Evolutionary conservation across 2,888 invertebrate species (phyloP).

Genomic region (Lasiommata megera): DNA sequence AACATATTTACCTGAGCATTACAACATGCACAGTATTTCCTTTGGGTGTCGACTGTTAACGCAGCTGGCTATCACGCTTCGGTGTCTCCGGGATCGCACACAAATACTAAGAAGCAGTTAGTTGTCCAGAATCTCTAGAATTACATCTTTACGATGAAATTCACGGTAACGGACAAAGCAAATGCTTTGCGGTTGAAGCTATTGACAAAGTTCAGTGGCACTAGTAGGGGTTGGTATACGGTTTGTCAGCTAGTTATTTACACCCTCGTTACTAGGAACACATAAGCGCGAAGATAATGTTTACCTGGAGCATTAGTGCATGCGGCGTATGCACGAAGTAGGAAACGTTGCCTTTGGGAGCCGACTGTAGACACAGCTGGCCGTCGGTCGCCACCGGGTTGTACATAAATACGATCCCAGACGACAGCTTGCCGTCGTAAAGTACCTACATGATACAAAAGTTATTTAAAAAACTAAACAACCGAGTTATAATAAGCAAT

Average conservation of each 20-base stretch:
- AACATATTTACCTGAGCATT: conserved; percentile 92
- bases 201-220: too few relatives aligned
- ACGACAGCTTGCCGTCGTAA: conserved; percentile 98
- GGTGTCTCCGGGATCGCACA: too few relatives aligned
- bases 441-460: conserved; percentile 85
- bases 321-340: conserved; percentile 99
- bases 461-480: neutral
- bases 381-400: conserved; percentile 99
- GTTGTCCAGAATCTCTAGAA: too few relatives aligned
- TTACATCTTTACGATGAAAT: too few relatives aligned
- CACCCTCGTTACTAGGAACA: neutral
- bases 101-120: too few relatives aligned
- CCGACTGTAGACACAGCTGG: conserved; percentile 98
- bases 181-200: too few relatives aligned
- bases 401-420: conserved; percentile 99
- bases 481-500: too few relatives aligned
- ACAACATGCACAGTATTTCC: conserved; percentile 99
- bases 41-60: conserved; percentile 98
- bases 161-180: too few relatives aligned
- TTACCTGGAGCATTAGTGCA: conserved; percentile 98
- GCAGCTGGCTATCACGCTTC: conserved; percentile 93
- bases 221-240: too few relatives aligned
- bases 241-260: neutral
- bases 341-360: conserved; percentile 97
- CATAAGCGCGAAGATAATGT: conserved; percentile 8